phyloP scores from a whole-genome alignment of 2,113 vertebrate genomes.

The Chloroceryle aenea region DNA sequence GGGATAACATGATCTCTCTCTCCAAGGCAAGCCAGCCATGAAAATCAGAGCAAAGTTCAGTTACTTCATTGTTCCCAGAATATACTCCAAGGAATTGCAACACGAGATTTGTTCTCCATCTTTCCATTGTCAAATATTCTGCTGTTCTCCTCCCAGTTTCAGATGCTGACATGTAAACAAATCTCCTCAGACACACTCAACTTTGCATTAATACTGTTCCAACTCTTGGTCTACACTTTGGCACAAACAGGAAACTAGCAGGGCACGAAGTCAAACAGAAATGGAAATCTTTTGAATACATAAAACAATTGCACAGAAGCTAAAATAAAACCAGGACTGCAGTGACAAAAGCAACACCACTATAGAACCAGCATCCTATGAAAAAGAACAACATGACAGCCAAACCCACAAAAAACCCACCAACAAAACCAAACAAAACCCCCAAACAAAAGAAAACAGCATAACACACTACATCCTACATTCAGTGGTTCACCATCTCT shows the following conservation, averaged over 20 bases:
- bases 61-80: not conserved
- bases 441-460: rapidly evolving
- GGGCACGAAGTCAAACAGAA: not conserved
- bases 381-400: not conserved
- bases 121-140: not conserved
- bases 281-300: not conserved
- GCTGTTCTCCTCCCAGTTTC: not conserved
- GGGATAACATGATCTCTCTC: not conserved
- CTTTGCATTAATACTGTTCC: not conserved
- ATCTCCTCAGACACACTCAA: not conserved
- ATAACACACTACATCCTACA: not conserved
- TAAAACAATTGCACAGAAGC: not conserved
- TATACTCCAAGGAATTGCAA: constrained; percentile 9
- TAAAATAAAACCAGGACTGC: not conserved
- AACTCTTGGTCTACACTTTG: not conserved
- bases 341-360: not conserved
- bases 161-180: constrained; percentile 25
- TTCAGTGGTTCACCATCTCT: not conserved
- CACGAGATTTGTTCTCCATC: not conserved
- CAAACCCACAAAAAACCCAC: not conserved
- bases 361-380: not conserved
- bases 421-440: not conserved
- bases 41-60: not conserved
- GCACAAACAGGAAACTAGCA: not conserved
- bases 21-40: not conserved